Evolutionary conservation across 1,140 invertebrate species (phyloP).

Genomic region (Diachasma alloeum): DNA sequence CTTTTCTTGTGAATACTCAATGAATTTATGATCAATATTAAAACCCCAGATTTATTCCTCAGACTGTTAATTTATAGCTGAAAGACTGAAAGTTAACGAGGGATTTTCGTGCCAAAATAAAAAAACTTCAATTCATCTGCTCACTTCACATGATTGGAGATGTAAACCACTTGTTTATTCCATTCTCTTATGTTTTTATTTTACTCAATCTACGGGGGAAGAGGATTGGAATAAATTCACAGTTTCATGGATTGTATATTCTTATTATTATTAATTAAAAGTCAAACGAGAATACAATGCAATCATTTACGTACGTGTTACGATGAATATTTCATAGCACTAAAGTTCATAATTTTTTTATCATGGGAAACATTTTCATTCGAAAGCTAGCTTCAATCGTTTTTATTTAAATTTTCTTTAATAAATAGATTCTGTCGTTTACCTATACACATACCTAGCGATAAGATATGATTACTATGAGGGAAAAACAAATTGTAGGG

Average conservation of each 20-base stretch:
- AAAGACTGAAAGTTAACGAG: background rate
- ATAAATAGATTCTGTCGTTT: constrained; percentile 4
- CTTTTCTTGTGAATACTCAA: background rate
- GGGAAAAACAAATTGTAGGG: background rate
- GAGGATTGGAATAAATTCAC: background rate
- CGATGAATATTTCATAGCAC: constrained; percentile 44
- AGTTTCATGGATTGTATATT: constrained; percentile 30
- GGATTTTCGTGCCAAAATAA: constrained; percentile 3
- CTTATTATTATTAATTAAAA: constrained; percentile 43
- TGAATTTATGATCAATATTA: background rate
- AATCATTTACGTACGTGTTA: constrained; percentile 46
- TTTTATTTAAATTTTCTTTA: constrained; percentile 3
- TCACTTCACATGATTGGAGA: background rate
- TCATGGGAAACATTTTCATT: constrained; percentile 28
- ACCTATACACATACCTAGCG: constrained; percentile 6
- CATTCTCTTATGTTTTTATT: background rate
- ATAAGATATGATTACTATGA: background rate
- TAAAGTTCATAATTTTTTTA: constrained; percentile 29
- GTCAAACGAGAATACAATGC: constrained; percentile 50
- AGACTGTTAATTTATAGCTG: background rate
- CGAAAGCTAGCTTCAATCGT: constrained; percentile 29
- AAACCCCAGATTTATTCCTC: background rate
- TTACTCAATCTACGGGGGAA: background rate
- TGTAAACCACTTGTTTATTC: background rate
- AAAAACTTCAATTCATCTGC: background rate